phyloP scores from a whole-genome alignment of 2,888 invertebrate species.

The Mythimna impura region DNA sequence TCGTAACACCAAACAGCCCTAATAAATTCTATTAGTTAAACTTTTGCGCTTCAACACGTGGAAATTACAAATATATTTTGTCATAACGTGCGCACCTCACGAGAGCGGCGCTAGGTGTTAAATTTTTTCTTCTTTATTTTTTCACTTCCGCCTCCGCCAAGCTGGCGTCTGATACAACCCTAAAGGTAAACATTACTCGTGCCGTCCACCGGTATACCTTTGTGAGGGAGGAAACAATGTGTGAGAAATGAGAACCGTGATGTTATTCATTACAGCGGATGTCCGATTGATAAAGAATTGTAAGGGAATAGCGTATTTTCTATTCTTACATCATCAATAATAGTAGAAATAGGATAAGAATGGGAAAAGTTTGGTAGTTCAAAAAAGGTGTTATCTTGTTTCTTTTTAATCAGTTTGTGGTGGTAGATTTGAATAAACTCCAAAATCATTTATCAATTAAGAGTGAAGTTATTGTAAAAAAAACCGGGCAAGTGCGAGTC shows the following conservation, averaged over 20 bases:
- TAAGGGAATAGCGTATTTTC: constrained; percentile 3
- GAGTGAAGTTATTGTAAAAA: no score
- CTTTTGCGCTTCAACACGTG: no score
- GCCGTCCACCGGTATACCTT: constrained; percentile 10
- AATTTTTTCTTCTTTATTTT: not conserved
- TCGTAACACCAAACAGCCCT: no score
- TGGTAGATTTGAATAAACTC: no score
- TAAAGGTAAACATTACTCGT: constrained; percentile 5
- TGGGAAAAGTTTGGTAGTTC: not conserved
- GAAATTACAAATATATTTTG: no score
- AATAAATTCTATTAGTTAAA: no score
- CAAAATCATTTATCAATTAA: no score
- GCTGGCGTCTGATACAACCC: not conserved
- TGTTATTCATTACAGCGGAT: constrained; percentile 40
- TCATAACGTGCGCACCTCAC: no score
- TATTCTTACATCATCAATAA: constrained; percentile 3
- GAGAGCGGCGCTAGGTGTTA: no score
- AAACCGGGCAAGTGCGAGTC: no score
- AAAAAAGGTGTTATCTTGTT: no score
- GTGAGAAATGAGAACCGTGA: constrained; percentile 41
- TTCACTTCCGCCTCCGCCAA: not conserved
- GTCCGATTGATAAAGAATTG: constrained; percentile 36
- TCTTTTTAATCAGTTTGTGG: no score
- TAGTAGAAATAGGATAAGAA: not conserved
- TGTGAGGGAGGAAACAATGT: constrained; percentile 37